Conservation (phyloP, 2,888 invertebrate genomes). For the Drosophila borealis region DNA sequence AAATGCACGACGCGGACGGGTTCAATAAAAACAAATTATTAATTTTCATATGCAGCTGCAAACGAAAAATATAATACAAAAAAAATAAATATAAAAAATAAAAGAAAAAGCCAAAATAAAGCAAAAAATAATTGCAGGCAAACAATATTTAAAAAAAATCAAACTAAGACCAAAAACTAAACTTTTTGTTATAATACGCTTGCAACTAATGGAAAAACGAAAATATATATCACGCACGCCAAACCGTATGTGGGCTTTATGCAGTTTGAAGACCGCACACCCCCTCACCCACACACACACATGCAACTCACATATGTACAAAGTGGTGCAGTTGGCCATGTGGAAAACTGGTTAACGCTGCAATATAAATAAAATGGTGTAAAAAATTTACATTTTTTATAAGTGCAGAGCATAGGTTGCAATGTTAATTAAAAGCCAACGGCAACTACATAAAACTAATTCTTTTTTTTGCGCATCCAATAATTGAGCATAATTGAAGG, state of each 20-base stretch:
- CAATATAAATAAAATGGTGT: constrained; percentile 40
- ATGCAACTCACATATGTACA: background rate
- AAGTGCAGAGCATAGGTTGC: constrained; percentile 7
- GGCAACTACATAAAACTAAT: constrained; percentile 27
- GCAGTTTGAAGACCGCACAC: constrained; percentile 28
- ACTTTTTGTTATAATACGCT: constrained; percentile 43
- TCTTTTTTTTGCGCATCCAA: constrained; percentile 8
- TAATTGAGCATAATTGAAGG: constrained; percentile 28
- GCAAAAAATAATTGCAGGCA: constrained; percentile 70
- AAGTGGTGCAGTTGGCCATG: constrained; percentile 47
- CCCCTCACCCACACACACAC: background rate
- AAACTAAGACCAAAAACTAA: constrained; percentile 24
- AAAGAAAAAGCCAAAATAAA: constrained; percentile 56
- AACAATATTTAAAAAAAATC: constrained; percentile 7
- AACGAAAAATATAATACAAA: constrained; percentile 1
- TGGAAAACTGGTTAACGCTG: constrained; percentile 64
- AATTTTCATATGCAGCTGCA: constrained; percentile 32
- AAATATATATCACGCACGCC: constrained; percentile 42
- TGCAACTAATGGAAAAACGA: constrained; percentile 68
- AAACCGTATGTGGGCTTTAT: constrained; percentile 21
- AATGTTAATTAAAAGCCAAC: constrained; percentile 62
- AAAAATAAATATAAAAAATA: constrained; percentile 8
- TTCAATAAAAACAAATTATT: constrained; percentile 46
- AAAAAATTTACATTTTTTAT: constrained; percentile 14
- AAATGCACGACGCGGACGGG: constrained; percentile 16